Percentiles rank a stretch among this genome's conserved stretches.
Conservation (phyloP, 2,888 invertebrate species). For the Clanis bilineata region DNA sequence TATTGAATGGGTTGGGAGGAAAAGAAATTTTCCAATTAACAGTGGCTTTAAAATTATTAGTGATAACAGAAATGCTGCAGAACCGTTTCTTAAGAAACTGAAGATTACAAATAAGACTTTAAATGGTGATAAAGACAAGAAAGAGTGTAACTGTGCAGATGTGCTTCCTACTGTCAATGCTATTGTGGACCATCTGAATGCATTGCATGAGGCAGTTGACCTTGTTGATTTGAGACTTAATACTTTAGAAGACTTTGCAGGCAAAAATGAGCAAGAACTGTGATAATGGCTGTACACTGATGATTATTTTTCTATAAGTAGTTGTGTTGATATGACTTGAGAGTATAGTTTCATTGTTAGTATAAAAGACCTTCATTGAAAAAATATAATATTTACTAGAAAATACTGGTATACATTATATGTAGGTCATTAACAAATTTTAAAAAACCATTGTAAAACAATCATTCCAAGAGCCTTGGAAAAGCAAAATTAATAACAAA, state of each 20-base stretch:
- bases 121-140: conserved; percentile 38
- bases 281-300: conserved; percentile 33
- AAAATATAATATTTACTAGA: conserved; percentile 35
- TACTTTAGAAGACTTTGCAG: conserved; percentile 68
- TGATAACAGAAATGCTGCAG: conserved; percentile 41
- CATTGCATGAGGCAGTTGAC: conserved; percentile 79
- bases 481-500: conserved; percentile 15
- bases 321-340: conserved; percentile 3
- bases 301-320: background rate
- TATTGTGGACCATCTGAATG: conserved; percentile 80
- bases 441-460: conserved; percentile 22
- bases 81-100: conserved; percentile 48
- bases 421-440: conserved; percentile 12
- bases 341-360: background rate
- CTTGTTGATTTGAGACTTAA: conserved; percentile 79
- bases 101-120: conserved; percentile 47
- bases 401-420: conserved; percentile 23
- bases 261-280: conserved; percentile 20
- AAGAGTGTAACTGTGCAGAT: conserved; percentile 70
- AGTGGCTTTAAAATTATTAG: conserved; percentile 70
- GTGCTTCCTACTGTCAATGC: conserved; percentile 76
- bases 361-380: background rate
- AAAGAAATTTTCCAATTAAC: conserved; percentile 67
- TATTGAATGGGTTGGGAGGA: conserved; percentile 75
- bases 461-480: background rate